Base-by-base conservation (phyloP, 2,888 invertebrate species). In the Caenorhabditis auriculariae region DNA sequence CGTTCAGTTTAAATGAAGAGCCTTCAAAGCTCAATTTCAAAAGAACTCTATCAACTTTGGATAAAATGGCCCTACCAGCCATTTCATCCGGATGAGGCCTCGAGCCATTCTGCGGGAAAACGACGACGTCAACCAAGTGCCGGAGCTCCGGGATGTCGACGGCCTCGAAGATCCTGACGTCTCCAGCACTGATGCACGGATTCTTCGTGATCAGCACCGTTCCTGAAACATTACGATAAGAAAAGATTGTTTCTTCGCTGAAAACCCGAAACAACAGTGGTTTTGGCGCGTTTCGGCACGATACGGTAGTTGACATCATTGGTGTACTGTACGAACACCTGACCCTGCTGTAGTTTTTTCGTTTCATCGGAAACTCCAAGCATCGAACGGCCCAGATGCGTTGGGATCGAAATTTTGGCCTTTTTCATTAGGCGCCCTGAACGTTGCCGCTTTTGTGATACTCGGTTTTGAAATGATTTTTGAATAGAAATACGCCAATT, bases 21-120 rank as follows among this genome's bases (percentile, higher is more conserved):
- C n/a, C n/a, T n/a, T n/a, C n/a, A n/a, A n/a, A n/a, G n/a, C n/a
- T n/a, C n/a, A n/a, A n/a, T n/a, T n/a, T n/a, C n/a, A n/a, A n/a
- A n/a, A n/a, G n/a, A n/a, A n/a, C n/a, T n/a, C n/a, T n/a, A n/a
- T n/a, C n/a, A n/a, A n/a, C n/a, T n/a, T n/a, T n/a, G n/a, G n/a
- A n/a, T n/a, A n/a, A n/a, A n/a, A n/a, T n/a, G n/a, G n/a, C n/a
- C 60, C 9, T 19, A 60, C 70, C 83, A 5, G 82, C 82, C 80
- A 83, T 83, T 74, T 82, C 81, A 60, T 82, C 80, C 1, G 83
- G 76, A 61, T 83, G 83, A 1, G 83, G 82, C 29, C 83, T 66
- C 0, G 69, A 72, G 4, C 84, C 84, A 43, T 75, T 61, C 1
- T 73, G 70, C 4, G 83, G 82, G 54, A 84, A 84, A 4, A 84